Evolutionary conservation across 2,113 vertebrate genomes (phyloP), one percentile per base, ranked within the genome.

Genomic region (Hemiscyllium ocellatum): DNA sequence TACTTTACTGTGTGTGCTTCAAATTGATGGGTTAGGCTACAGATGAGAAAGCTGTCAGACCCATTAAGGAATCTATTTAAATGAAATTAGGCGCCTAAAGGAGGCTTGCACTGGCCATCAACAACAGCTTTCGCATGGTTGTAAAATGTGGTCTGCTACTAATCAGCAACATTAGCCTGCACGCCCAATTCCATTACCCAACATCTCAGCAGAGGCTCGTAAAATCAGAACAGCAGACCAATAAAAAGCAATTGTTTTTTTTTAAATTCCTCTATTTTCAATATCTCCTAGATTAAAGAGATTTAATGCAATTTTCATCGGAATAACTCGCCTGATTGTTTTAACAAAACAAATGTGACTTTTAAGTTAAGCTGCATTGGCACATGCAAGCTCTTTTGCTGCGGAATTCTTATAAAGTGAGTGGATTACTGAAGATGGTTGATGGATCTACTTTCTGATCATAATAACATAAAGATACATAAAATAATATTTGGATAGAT

Each of bases 401-500:
- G 47, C 52, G 85, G 24, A 26, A 87, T 87, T 87, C 47, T 50
- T 52, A 26, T 87, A 26, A 86, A 52, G 50, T 52, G 47, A 87
- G 10, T 50, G 85, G 85, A 52, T 87, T 52, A 52, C 85, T 87
- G 50, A 22, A 87, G 52, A 87, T 50, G 78, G 42, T 87, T 87
- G 20, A 47, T 87, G 85, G 24, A 93, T 93, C 89, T 20, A 66
- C 19, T 10, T 66, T 20, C 89, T 93, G 22, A 37, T 93, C 89
- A 65, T 56, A 91, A 91, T 65, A 91, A n/a, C 22, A 93, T 37
- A 19, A 93, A 61, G 22, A 20, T 42, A 20, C 61, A 66, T 61
- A n/a, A 93, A 93, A 93, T 93, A 66, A 93, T 93, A 93, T 93
- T 93, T 93, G 61, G 56, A 37, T 4, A 83, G 80, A 47, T 22